These are phyloP conservation scores for Nipponacmea schrenckii DNA, from an alignment of 2,888 invertebrate genomes.

Conservation along the genomic window DNA sequence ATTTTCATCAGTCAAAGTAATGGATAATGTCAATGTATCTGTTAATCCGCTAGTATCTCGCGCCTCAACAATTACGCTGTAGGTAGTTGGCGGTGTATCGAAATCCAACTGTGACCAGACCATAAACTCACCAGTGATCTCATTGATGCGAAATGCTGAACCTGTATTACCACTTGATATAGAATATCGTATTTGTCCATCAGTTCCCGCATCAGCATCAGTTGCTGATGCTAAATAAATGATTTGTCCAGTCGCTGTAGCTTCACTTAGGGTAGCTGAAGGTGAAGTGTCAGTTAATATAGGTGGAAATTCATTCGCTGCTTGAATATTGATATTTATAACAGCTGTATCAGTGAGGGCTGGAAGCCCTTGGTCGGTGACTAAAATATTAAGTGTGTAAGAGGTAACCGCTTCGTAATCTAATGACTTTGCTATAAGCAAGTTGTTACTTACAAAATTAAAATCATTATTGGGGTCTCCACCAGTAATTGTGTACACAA, in stretches of 20 bases:
- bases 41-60: neutral
- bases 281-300: slow-evolving; percentile 21
- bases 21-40: neutral
- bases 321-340: slow-evolving; percentile 17
- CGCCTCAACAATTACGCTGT: slow-evolving; percentile 15
- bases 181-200: slow-evolving; percentile 49
- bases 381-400: slow-evolving; percentile 37
- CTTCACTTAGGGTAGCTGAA: slow-evolving; percentile 30
- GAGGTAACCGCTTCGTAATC: slow-evolving; percentile 47
- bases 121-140: slow-evolving; percentile 36
- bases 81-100: slow-evolving; percentile 37
- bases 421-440: slow-evolving; percentile 27
- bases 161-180: slow-evolving; percentile 40
- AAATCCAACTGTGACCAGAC: slow-evolving; percentile 46
- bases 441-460: slow-evolving; percentile 20
- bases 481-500: slow-evolving; percentile 30
- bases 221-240: slow-evolving; percentile 38
- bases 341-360: slow-evolving; percentile 13
- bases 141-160: slow-evolving; percentile 37
- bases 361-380: slow-evolving; percentile 35
- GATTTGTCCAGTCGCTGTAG: slow-evolving; percentile 25
- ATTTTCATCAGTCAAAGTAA: slow-evolving; percentile 18
- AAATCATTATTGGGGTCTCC: slow-evolving; percentile 29
- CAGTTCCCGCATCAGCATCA: slow-evolving; percentile 41
- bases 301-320: slow-evolving; percentile 22